Conservation (phyloP, 2,888 invertebrate genomes). For the Tiphia femorata region DNA sequence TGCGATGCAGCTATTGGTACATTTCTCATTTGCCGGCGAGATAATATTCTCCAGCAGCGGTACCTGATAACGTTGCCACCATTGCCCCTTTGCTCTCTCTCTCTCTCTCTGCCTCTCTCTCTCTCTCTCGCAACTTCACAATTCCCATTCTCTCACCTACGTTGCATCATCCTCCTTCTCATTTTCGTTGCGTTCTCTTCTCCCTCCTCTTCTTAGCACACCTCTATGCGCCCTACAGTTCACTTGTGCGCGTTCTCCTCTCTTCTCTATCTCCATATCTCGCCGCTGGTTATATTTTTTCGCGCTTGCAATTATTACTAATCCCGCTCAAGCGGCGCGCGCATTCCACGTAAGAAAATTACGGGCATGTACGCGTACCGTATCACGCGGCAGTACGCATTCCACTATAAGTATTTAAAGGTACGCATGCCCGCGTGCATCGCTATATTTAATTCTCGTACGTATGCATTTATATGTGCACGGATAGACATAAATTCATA, state of each 20-base stretch:
- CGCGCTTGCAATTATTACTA: constrained; percentile 37
- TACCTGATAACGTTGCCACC: constrained; percentile 21
- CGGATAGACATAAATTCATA: too few relatives aligned
- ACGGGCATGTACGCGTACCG: too few relatives aligned
- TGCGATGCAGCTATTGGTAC: neutral
- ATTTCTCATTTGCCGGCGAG: constrained; percentile 17
- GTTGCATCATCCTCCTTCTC: neutral
- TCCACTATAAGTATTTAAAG: too few relatives aligned
- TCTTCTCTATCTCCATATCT: neutral
- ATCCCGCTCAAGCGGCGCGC: constrained; percentile 1
- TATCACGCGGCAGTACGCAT: too few relatives aligned
- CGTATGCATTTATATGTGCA: too few relatives aligned
- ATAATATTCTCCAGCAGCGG: constrained; percentile 31
- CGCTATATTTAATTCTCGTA: too few relatives aligned
- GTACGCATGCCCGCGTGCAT: too few relatives aligned
- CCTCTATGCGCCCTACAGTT: too few relatives aligned
- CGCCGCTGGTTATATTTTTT: constrained; percentile 19
- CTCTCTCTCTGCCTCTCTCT: constrained; percentile 7
- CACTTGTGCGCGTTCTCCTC: neutral
- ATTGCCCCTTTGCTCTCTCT: constrained; percentile 6
- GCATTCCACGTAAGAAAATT: neutral
- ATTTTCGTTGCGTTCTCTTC: neutral
- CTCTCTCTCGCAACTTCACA: neutral
- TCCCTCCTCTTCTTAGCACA: neutral
- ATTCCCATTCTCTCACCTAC: neutral